Percentiles rank a stretch among this genome's conserved stretches.
phyloP scores from a whole-genome alignment of 2,888 invertebrate genomes.

The Epinotia nisella region DNA sequence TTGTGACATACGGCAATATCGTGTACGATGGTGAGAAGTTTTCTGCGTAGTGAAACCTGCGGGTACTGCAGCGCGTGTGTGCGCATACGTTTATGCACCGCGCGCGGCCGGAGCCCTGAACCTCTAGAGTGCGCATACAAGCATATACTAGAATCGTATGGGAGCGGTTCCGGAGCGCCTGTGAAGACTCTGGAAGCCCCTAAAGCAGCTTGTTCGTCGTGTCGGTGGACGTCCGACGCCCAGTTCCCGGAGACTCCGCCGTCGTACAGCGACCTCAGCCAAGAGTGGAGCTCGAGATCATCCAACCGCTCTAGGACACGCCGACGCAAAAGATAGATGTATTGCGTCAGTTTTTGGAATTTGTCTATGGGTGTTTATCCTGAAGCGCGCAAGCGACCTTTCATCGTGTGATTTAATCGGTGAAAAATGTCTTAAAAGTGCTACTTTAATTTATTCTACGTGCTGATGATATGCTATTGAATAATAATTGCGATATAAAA shows the following conservation, averaged over 20 bases:
- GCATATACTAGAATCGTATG: slow-evolving; percentile 79
- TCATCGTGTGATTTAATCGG: slow-evolving; percentile 13
- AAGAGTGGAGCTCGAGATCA: slow-evolving; percentile 78
- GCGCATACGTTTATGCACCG: slow-evolving; percentile 71
- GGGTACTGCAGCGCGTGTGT: slow-evolving; percentile 81
- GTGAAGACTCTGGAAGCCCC: slow-evolving; percentile 66
- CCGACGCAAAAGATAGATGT: slow-evolving; percentile 72
- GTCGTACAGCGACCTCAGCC: slow-evolving; percentile 75
- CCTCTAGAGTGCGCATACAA: slow-evolving; percentile 79
- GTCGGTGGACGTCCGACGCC: slow-evolving; percentile 80
- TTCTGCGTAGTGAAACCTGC: slow-evolving; percentile 71
- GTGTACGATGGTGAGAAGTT: slow-evolving; percentile 70
- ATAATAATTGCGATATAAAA: slow-evolving; percentile 8
- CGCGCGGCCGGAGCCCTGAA: slow-evolving; percentile 75
- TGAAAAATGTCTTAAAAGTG: slow-evolving; percentile 33
- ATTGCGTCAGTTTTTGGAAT: slow-evolving; percentile 30
- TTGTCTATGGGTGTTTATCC: slow-evolving; percentile 29
- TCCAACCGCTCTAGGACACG: slow-evolving; percentile 68
- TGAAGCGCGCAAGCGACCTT: slow-evolving; percentile 14
- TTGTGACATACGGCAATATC: slow-evolving; percentile 55
- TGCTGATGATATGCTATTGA: slow-evolving; percentile 31
- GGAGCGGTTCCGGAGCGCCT: slow-evolving; percentile 54
- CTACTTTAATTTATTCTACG: slow-evolving; percentile 13
- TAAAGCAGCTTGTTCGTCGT: slow-evolving; percentile 72
- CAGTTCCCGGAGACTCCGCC: slow-evolving; percentile 80